These are phyloP conservation scores for Phortica magna DNA, from an alignment of 2,888 invertebrate genomes.

Conservation along the genomic window DNA sequence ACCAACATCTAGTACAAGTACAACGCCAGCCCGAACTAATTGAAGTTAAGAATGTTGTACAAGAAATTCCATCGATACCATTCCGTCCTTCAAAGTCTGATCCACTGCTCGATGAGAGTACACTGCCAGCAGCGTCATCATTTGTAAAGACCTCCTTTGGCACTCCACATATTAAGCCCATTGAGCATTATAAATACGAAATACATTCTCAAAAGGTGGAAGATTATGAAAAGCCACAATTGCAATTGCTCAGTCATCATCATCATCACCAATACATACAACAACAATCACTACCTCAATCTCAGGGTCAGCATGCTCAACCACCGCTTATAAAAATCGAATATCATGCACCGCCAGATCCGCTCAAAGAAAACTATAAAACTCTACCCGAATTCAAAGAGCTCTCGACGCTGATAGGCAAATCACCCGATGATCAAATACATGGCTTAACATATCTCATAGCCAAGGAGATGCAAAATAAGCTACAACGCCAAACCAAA, in stretches of 20 bases:
- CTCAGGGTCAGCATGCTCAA: conserved; percentile 20
- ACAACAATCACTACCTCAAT: background rate
- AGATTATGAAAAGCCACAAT: conserved; percentile 17
- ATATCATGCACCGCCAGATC: conserved; percentile 60
- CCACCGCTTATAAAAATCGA: conserved; percentile 64
- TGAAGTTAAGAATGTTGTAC: background rate
- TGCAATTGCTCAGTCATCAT: background rate
- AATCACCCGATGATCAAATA: conserved; percentile 79
- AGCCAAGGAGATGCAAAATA: conserved; percentile 74
- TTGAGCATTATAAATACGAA: conserved; percentile 60
- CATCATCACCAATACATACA: background rate
- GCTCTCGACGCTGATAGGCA: conserved; percentile 79
- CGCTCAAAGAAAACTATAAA: conserved; percentile 67
- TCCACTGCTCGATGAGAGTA: conserved; percentile 49
- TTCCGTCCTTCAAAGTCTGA: conserved; percentile 66
- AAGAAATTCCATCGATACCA: conserved; percentile 48
- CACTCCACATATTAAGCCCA: conserved; percentile 43
- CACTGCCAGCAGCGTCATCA: conserved; percentile 46
- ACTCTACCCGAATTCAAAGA: conserved; percentile 73
- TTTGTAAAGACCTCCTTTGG: conserved; percentile 24
- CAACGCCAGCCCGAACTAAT: background rate
- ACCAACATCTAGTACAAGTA: too few relatives aligned
- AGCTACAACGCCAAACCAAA: conserved; percentile 63
- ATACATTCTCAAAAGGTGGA: conserved; percentile 37
- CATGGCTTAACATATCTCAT: conserved; percentile 79